A percentile compares a stretch with the other conserved stretches of the same genome.
These are phyloP conservation scores for Myopa testacea DNA, from an alignment of 2,888 invertebrate genomes.

Conservation along the genomic window DNA sequence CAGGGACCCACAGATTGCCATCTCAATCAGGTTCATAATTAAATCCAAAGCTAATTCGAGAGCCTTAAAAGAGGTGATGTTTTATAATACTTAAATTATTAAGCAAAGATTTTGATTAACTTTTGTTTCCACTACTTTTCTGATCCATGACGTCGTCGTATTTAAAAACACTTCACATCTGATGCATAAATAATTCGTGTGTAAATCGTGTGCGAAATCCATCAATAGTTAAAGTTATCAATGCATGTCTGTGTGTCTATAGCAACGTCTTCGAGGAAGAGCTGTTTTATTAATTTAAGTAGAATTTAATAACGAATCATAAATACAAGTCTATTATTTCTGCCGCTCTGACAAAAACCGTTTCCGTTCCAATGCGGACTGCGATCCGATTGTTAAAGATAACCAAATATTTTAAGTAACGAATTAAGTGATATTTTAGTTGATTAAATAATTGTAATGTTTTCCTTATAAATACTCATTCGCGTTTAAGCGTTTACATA, in stretches of 20 bases:
- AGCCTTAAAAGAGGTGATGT: too few relatives aligned
- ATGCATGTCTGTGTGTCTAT: constrained; percentile 1
- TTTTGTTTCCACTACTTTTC: too few relatives aligned
- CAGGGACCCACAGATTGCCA: too few relatives aligned
- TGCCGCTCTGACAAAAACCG: constrained; percentile 28
- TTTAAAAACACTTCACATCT: neutral
- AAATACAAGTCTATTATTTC: neutral
- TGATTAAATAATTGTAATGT: constrained; percentile 14
- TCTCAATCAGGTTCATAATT: too few relatives aligned
- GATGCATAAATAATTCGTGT: neutral
- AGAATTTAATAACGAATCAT: neutral
- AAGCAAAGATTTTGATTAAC: too few relatives aligned
- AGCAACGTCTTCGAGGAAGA: neutral
- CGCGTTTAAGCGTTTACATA: neutral
- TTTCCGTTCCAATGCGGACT: constrained; percentile 21
- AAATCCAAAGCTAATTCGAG: too few relatives aligned
- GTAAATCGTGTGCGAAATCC: neutral
- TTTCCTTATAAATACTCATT: constrained; percentile 1
- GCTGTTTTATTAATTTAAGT: neutral
- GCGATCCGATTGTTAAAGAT: constrained; percentile 7
- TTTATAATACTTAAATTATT: too few relatives aligned
- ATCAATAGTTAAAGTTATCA: neutral
- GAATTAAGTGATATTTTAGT: constrained; percentile 28
- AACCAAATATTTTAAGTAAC: constrained; percentile 34
- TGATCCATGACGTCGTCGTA: too few relatives aligned